Evolutionary conservation across 2,113 vertebrate genomes (phyloP), one percentile per base, ranked within the genome.

Genomic region (Pedionomus torquatus): DNA sequence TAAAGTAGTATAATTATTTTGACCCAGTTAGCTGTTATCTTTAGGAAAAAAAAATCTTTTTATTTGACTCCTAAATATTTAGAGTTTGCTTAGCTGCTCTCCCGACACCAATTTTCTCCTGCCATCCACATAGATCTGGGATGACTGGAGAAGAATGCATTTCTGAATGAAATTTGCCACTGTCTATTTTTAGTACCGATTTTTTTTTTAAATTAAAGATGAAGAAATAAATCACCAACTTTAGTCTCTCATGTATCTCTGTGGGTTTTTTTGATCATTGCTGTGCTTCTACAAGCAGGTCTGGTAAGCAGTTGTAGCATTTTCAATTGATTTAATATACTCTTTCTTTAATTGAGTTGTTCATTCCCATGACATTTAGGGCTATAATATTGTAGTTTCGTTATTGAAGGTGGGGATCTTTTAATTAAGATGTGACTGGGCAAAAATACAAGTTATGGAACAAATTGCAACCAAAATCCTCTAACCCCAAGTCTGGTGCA

Each of bases 51-150:
- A 83, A 80, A 5, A 44, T 6, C 13, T 71, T 89, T 83, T 81
- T 68, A 87, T 87, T 87, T 79, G 55, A 75, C 23, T 90, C 44
- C 41, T 84, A 87, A 92, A 82, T 91, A 95, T 92, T 91, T 95
- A 48, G 35, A 63, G 37, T 81, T 88, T 94, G 14, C 28, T 72
- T n/a, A 94, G 66, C 65, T 69, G 60, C 13, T 82, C 28, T 80
- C 35, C 70, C 5, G 6, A 74, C 8, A 14, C 7, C 79, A 71
- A 1, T 71, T 86, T 93, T 87, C 44, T 51, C 17, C 30, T 6
- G 37, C 28, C 61, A 76, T 39, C 46, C 52, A 85, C 28, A 84
- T 0, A 72, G 44, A 93, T 37, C 12, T 7, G 5, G 18, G 7
- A 44, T 80, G 66, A 76, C 48, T 64, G 52, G 10, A 89, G 61